Percentiles rank a stretch among this genome's conserved stretches.
Evolutionary conservation across 2,113 vertebrate species (phyloP).

Genomic region (Perca fluviatilis): DNA sequence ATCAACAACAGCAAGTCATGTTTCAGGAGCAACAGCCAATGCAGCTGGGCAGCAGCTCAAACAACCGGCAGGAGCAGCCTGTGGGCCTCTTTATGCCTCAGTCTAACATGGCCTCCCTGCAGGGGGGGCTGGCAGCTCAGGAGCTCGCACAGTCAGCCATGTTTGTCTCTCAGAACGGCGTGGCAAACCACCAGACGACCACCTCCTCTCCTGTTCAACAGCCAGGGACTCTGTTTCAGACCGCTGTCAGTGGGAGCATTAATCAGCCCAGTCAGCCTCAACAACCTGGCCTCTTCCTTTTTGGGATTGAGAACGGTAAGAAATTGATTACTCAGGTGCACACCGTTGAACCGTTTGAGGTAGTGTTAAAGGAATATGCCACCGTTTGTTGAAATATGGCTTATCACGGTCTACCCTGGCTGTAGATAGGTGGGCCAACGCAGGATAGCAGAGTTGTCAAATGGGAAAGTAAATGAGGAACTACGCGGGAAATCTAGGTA

Average conservation of each 20-base stretch:
- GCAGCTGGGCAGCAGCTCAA: constrained; percentile 89
- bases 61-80: constrained; percentile 88
- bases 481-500: not conserved
- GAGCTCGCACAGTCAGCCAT: constrained; percentile 92
- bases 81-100: constrained; percentile 94
- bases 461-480: not conserved
- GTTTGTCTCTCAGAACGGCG: constrained; percentile 90
- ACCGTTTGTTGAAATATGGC: no score
- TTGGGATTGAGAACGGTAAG: constrained; percentile 97
- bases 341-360: not conserved
- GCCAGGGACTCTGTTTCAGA: constrained; percentile 89
- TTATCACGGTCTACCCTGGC: no score
- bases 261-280: constrained; percentile 90
- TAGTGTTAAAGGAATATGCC: not conserved
- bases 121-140: constrained; percentile 88
- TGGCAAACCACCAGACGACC: constrained; percentile 89
- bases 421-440: no score
- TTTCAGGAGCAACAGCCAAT: constrained; percentile 96
- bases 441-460: not conserved
- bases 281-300: constrained; percentile 95
- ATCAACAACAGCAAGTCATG: constrained; percentile 88
- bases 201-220: constrained; percentile 91
- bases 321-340: constrained; percentile 8
- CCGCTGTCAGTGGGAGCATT: constrained; percentile 87
- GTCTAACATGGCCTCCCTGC: constrained; percentile 91